Evolutionary conservation across 2,888 invertebrate species (phyloP).

Genomic region (Flabesymbios commensalis): DNA sequence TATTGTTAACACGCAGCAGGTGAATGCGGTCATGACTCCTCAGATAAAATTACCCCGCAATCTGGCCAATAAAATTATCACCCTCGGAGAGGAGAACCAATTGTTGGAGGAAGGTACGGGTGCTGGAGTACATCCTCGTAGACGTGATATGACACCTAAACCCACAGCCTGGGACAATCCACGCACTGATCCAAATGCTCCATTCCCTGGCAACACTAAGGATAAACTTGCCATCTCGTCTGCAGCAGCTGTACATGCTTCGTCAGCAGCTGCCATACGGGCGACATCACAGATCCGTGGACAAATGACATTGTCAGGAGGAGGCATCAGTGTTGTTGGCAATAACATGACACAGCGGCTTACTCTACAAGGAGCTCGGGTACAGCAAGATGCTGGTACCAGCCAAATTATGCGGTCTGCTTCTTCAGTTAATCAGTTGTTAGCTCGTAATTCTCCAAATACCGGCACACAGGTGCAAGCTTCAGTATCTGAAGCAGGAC

Average conservation of each 20-base stretch:
- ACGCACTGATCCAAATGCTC: slow-evolving; percentile 36
- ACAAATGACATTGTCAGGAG: no score
- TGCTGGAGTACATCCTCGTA: not conserved
- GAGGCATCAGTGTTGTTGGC: no score
- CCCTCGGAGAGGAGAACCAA: slow-evolving; percentile 43
- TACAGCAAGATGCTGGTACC: no score
- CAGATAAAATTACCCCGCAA: slow-evolving; percentile 11
- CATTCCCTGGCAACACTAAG: slow-evolving; percentile 40
- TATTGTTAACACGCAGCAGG: slow-evolving; percentile 43
- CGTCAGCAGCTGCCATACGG: not conserved
- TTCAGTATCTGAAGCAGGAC: no score
- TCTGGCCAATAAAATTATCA: slow-evolving; percentile 19
- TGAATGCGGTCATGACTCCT: not conserved
- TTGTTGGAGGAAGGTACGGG: not conserved
- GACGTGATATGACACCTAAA: slow-evolving; percentile 2
- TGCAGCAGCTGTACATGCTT: not conserved
- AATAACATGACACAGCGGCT: no score
- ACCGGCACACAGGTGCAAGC: no score
- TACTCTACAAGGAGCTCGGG: no score
- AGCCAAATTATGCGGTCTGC: no score
- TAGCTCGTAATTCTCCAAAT: no score
- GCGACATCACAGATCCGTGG: no score
- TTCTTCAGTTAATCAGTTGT: no score
- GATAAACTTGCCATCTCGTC: not conserved
- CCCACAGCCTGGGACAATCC: slow-evolving; percentile 41